Base-by-base conservation (phyloP, 2,113 vertebrate genomes). In the Melanostigma gelatinosum region DNA sequence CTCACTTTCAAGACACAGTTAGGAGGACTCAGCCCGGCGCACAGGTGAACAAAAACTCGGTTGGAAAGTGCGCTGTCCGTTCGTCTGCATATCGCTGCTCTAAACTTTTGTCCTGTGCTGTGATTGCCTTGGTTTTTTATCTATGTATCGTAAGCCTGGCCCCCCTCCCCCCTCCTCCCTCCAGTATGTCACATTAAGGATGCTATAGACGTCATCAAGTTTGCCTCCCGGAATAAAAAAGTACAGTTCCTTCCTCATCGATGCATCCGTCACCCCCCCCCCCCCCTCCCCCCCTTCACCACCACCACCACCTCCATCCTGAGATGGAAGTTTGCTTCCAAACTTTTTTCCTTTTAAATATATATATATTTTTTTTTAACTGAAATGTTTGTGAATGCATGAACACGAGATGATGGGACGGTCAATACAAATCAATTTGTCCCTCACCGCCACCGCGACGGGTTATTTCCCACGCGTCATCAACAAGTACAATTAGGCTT, bases 161-260 rank as follows among this genome's bases (percentile, higher is more conserved):
- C 93, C 95, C 94, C 96, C 95, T 11, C 57, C 29, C 94, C 94
- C 95, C 94, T 89, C 95, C 96, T 93, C 95, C 93, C 95, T 94
- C 89, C 91, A 91, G 94, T 92, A 95, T 95, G 96, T 97, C 97
- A 97, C 97, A 97, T 96, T 98, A 99, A 98, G 96, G 96, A 98
- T 97, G 96, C 92, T 95, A 97, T 95, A 97, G 97, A 99, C 97
- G 98, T 99, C 97, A 99, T 97, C 97, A 97, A 94, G 93, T 95
- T 95, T 97, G 97, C 97, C 97, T 99, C 96, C 97, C 96, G 97
- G 97, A 97, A 97, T 97, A 96, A 94, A 95, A 95, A 95, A 95
- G 96, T 96, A 96, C 95, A 95, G 95, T 96, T 96, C 93, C 95
- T 96, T 97, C 96, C 96, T 97, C 95, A 91, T 95, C 95, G 93